Percentiles rank a stretch among this genome's conserved stretches.
phyloP scores from a whole-genome alignment of 23 tunicate genomes.

The Pegea sp. region DNA sequence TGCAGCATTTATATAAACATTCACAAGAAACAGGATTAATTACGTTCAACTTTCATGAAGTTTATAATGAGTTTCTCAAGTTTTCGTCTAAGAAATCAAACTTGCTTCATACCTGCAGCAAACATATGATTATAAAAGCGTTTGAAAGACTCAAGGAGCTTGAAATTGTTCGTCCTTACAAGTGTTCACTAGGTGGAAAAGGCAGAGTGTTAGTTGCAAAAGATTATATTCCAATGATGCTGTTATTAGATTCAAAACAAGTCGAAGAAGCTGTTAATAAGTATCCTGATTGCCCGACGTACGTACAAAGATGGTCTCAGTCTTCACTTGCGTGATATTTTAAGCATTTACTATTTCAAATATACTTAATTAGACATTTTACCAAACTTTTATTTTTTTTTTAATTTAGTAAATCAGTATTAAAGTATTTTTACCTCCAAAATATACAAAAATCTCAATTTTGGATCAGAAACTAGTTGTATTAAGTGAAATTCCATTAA shows the following conservation, averaged over 20 bases:
- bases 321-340: constrained; percentile 31
- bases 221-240: constrained; percentile 46
- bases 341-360: too few species aligned
- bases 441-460: too few species aligned
- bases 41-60: constrained; percentile 73
- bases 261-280: constrained; percentile 35
- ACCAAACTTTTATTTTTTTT: too few species aligned
- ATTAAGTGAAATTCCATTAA: too few species aligned
- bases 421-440: too few species aligned
- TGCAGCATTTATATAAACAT: constrained; percentile 39
- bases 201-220: too few species aligned
- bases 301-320: constrained; percentile 68
- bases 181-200: constrained; percentile 5
- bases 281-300: constrained; percentile 54
- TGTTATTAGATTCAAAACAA: constrained; percentile 31
- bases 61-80: constrained; percentile 58
- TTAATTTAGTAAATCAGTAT: too few species aligned
- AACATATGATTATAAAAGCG: constrained; percentile 51
- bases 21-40: not conserved
- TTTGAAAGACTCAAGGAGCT: constrained; percentile 51
- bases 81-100: constrained; percentile 53
- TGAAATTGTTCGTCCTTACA: constrained; percentile 30
- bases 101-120: constrained; percentile 33
- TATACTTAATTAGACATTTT: too few species aligned
- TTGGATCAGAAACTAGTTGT: too few species aligned